Conservation (phyloP, 2,797 vertebrate species). For the Setipinna tenuifilis region DNA sequence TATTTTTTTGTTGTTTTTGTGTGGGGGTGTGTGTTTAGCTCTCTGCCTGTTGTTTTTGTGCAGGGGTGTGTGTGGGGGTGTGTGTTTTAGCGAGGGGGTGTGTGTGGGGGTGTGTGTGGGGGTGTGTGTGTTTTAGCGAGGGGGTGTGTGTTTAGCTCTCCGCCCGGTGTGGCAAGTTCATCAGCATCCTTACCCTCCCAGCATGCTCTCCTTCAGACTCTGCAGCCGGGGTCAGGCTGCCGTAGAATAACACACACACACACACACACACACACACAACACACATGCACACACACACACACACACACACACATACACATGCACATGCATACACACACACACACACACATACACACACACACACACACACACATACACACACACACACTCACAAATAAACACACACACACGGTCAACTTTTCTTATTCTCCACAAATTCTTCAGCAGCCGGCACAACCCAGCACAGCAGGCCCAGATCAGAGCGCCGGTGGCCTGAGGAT, state of each 20-base stretch:
- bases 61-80: too few species aligned
- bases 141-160: slow-evolving; percentile 48
- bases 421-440: slow-evolving; percentile 50
- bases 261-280: too few species aligned
- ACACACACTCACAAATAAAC: too few species aligned
- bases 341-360: too few species aligned
- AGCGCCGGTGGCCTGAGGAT: slow-evolving; percentile 42
- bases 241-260: slow-evolving; percentile 24
- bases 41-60: slow-evolving; percentile 58
- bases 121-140: too few species aligned
- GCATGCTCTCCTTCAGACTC: slow-evolving; percentile 72
- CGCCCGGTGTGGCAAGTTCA: slow-evolving; percentile 69
- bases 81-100: too few species aligned
- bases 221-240: slow-evolving; percentile 63
- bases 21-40: slow-evolving; percentile 42
- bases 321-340: too few species aligned
- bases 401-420: slow-evolving; percentile 24
- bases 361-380: too few species aligned
- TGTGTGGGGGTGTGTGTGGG: slow-evolving; percentile 29
- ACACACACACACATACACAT: too few species aligned
- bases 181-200: slow-evolving; percentile 79
- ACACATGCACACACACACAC: too few species aligned
- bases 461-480: slow-evolving; percentile 43
- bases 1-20: background rate
- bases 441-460: slow-evolving; percentile 26